Conservation (phyloP, 2,797 vertebrate genomes). For the Takifugu ocellatus region DNA sequence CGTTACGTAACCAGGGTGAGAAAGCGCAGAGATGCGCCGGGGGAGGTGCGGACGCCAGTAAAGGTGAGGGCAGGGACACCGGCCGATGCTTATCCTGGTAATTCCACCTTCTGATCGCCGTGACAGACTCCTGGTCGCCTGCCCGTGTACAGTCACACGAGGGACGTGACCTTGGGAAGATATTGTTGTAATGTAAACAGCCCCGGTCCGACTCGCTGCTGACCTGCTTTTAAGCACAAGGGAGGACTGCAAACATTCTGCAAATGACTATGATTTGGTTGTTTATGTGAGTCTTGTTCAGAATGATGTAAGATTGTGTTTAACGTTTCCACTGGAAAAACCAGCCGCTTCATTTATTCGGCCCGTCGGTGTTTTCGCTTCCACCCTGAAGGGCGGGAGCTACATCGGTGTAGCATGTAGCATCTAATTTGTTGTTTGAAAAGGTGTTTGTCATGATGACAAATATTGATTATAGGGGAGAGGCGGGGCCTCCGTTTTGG, state of each 20-base stretch:
- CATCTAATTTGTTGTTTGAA: no score
- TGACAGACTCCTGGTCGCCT: constrained; percentile 44
- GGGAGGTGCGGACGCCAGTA: constrained; percentile 10
- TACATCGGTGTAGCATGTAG: no score
- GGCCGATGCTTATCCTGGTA: constrained; percentile 28
- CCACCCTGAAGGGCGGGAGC: no score
- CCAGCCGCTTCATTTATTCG: no score
- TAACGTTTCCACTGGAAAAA: no score
- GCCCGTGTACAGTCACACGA: constrained; percentile 9
- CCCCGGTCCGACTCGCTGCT: constrained; percentile 12
- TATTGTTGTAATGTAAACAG: constrained; percentile 57
- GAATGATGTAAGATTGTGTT: no score
- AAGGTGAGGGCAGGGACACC: constrained; percentile 3
- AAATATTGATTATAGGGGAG: no score
- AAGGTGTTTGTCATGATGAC: no score
- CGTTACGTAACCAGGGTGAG: constrained; percentile 46
- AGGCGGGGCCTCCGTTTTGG: no score
- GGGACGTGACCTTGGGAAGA: constrained; percentile 46
- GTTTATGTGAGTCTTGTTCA: neutral
- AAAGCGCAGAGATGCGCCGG: constrained; percentile 2
- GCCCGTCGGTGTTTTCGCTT: no score
- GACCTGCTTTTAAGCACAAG: constrained; percentile 14
- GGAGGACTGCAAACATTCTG: constrained; percentile 6
- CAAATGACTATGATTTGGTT: constrained; percentile 15
- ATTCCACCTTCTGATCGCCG: constrained; percentile 24